These are phyloP conservation scores for Phrynocephalus guinanensis DNA, from an alignment of 2,797 vertebrate genomes.

Conservation along the genomic window DNA sequence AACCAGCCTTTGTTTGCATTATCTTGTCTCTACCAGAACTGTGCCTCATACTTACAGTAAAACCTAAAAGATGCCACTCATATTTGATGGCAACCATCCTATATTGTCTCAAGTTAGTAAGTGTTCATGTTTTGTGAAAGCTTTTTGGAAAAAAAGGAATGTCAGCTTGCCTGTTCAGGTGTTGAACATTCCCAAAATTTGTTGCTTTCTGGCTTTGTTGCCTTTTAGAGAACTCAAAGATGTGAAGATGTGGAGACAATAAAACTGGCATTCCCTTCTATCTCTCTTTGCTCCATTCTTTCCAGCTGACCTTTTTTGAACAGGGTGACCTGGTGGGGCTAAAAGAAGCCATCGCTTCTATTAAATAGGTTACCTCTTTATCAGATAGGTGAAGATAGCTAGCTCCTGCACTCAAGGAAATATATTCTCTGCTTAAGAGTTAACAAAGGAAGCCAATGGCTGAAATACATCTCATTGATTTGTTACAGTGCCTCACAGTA, in stretches of 20 bases:
- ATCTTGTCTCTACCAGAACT: not conserved
- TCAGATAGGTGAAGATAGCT: not conserved
- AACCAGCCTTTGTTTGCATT: not conserved
- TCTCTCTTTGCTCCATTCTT: too few relatives aligned
- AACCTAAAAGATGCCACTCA: too few relatives aligned
- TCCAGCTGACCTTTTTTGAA: not conserved
- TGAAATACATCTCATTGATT: not conserved
- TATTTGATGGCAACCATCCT: not conserved
- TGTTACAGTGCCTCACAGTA: not conserved
- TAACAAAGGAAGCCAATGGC: too few relatives aligned
- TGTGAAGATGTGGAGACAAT: not conserved
- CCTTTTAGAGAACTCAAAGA: too few relatives aligned
- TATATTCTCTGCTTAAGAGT: not conserved
- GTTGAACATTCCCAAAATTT: not conserved
- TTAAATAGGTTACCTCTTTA: not conserved
- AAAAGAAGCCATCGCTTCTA: not conserved
- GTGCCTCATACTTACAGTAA: not conserved
- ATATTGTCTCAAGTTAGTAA: not conserved
- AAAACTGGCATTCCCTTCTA: not conserved
- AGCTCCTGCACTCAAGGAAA: not conserved
- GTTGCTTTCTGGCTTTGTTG: not conserved
- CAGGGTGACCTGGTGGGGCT: rapidly evolving
- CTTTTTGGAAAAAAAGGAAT: not conserved
- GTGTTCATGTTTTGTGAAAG: not conserved
- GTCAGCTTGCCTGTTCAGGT: not conserved